Conservation (phyloP, 2,797 vertebrate species). For the Tachyglossus aculeatus region DNA sequence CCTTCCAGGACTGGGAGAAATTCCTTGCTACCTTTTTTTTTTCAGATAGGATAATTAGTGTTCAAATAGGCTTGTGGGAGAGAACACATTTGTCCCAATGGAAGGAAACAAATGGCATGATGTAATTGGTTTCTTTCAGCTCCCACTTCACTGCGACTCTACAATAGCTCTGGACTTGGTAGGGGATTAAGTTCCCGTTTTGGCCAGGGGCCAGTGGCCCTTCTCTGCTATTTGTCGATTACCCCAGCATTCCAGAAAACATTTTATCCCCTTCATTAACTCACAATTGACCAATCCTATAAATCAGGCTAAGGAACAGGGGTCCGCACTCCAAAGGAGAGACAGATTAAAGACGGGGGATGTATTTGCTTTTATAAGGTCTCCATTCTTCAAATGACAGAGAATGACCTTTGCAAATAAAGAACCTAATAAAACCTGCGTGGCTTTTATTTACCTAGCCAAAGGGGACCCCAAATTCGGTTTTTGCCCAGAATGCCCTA, state of each 20-base stretch:
- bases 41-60: conserved; percentile 32
- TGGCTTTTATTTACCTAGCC: conserved; percentile 9
- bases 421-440: conserved; percentile 37
- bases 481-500: background rate
- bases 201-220: conserved; percentile 46
- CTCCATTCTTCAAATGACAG: conserved; percentile 24
- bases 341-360: conserved; percentile 43
- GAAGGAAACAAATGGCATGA: conserved; percentile 56
- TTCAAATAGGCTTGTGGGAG: conserved; percentile 39
- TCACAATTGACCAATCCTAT: conserved; percentile 65
- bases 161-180: conserved; percentile 53
- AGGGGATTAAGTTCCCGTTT: conserved; percentile 55
- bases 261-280: conserved; percentile 68
- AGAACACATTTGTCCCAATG: conserved; percentile 41
- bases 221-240: conserved; percentile 54
- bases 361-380: conserved; percentile 27
- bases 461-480: conserved; percentile 6
- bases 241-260: conserved; percentile 63
- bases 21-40: conserved; percentile 48
- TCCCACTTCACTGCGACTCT: conserved; percentile 59
- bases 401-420: conserved; percentile 5
- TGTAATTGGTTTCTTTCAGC: conserved; percentile 65
- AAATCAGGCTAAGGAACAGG: conserved; percentile 62
- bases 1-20: conserved; percentile 24
- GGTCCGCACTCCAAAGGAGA: conserved; percentile 47